phyloP scores from a whole-genome alignment of 2,797 vertebrate species.

The Podargus strigoides region DNA sequence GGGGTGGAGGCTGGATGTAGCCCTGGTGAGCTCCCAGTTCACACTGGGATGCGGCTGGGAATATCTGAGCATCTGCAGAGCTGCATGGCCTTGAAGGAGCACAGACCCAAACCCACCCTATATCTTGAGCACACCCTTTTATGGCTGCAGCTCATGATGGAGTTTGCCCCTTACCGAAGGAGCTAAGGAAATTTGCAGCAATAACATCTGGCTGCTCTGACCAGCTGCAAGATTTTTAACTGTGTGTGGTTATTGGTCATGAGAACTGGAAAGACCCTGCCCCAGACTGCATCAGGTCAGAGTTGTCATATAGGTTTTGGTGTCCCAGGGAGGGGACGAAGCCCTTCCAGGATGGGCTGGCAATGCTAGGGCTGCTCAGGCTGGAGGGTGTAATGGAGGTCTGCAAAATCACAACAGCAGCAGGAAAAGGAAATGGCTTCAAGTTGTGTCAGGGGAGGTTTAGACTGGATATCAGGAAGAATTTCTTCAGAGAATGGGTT shows the following conservation, averaged over 20 bases:
- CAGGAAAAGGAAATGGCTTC: too few relatives aligned
- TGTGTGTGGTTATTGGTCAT: neutral
- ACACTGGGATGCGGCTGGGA: neutral
- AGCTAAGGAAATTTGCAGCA: neutral
- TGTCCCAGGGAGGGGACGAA: neutral
- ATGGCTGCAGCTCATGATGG: neutral
- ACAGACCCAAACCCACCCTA: neutral
- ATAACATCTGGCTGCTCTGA: neutral
- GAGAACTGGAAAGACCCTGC: neutral
- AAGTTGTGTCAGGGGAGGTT: too few relatives aligned
- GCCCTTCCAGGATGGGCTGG: neutral
- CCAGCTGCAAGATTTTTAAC: neutral
- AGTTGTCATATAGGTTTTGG: too few relatives aligned
- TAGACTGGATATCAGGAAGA: too few relatives aligned
- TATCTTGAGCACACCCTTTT: neutral
- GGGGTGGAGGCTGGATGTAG: accelerated
- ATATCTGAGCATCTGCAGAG: neutral
- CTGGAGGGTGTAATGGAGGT: neutral
- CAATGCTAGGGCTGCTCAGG: neutral
- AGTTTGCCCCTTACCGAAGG: neutral
- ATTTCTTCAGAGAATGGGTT: too few relatives aligned
- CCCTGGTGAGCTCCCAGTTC: neutral
- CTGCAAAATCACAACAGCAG: accelerated
- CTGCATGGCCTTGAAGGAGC: neutral
- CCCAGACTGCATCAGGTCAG: accelerated